Conservation (phyloP, 2,888 invertebrate species). For the Drosophila meridiana region DNA sequence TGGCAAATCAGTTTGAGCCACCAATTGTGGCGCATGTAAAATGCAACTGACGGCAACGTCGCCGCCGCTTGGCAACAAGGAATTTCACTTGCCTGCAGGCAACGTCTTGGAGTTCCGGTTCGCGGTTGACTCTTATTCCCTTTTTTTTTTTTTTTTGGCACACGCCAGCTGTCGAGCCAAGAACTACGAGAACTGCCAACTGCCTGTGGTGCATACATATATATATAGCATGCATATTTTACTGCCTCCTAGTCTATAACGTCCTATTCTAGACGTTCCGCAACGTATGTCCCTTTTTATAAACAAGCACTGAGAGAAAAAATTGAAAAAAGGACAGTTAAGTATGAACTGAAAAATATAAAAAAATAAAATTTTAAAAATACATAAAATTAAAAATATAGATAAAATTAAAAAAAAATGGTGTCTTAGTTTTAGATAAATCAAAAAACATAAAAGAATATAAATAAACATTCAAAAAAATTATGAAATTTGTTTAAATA, state of each 20-base stretch:
- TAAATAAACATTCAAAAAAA: no score
- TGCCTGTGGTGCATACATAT: constrained; percentile 11
- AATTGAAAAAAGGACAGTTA: not conserved
- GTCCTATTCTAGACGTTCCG: constrained; percentile 35
- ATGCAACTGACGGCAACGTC: constrained; percentile 16
- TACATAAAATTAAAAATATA: not conserved
- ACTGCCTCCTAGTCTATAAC: constrained; percentile 36
- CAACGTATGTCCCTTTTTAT: constrained; percentile 11
- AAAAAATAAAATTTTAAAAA: not conserved
- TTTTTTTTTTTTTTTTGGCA: constrained; percentile 51
- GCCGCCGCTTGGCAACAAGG: constrained; percentile 46
- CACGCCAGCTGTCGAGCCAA: constrained; percentile 70
- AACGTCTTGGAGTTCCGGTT: constrained; percentile 42
- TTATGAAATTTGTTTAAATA: no score
- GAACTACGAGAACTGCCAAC: constrained; percentile 36
- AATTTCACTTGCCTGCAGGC: constrained; percentile 29
- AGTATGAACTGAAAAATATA: not conserved
- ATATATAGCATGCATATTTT: constrained; percentile 24
- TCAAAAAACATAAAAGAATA: no score
- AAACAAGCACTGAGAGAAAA: constrained; percentile 6
- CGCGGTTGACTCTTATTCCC: constrained; percentile 19
- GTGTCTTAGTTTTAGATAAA: no score
- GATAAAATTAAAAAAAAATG: not conserved
- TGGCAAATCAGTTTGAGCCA: constrained; percentile 48
- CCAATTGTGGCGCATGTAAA: constrained; percentile 63